Evolutionary conservation across 2,888 invertebrate genomes (phyloP).

Genomic region (Andrena bucephala): DNA sequence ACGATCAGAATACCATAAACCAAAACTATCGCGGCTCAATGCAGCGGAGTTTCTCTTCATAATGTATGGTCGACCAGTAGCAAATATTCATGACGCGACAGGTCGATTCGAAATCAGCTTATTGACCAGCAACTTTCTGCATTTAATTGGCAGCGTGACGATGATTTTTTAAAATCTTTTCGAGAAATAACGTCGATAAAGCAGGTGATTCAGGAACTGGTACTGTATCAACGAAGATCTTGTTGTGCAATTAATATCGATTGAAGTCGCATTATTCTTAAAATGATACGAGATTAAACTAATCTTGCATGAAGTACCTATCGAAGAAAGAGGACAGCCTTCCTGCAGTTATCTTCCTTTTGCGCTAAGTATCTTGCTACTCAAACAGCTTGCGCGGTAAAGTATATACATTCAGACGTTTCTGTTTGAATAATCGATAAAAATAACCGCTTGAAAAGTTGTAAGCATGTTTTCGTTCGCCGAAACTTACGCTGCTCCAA

Average conservation of each 20-base stretch:
- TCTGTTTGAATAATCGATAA: slow-evolving; percentile 22
- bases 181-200: background rate
- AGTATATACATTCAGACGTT: background rate
- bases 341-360: slow-evolving; percentile 18
- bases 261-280: background rate
- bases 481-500: background rate
- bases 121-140: slow-evolving; percentile 28
- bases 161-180: slow-evolving; percentile 1
- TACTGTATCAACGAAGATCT: background rate
- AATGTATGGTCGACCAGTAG: slow-evolving; percentile 50
- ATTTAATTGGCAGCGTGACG: slow-evolving; percentile 21
- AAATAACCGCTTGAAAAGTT: slow-evolving; percentile 3
- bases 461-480: background rate
- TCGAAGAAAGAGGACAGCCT: background rate
- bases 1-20: slow-evolving; percentile 60
- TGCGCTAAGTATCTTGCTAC: slow-evolving; percentile 3
- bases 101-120: slow-evolving; percentile 46
- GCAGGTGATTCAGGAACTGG: background rate
- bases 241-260: background rate
- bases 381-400: background rate
- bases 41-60: slow-evolving; percentile 49
- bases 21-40: slow-evolving; percentile 61
- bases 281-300: background rate
- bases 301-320: background rate
- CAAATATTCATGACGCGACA: slow-evolving; percentile 42